Evolutionary conservation across 1,140 invertebrate genomes (phyloP), one percentile per base, ranked within the genome.

Genomic region (Drosophila sulfurigaster): DNA sequence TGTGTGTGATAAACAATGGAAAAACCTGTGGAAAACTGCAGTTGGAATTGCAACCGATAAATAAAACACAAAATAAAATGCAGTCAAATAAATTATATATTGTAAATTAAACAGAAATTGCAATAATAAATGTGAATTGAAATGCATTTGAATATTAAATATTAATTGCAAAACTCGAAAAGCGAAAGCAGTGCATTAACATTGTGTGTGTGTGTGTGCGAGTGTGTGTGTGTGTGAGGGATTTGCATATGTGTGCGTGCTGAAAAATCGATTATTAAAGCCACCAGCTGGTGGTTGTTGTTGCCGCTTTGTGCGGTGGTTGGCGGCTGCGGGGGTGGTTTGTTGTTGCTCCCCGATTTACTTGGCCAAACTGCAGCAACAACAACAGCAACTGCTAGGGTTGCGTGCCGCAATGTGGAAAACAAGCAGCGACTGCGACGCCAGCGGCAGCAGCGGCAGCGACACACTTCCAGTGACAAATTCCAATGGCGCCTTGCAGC

Each of bases 231-330:
- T 69, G 58, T 56, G 46, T 75, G 11, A 72, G 78, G 15, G 60
- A 79, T 86, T 76, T 68, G 68, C 75, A 68, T 78, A 78, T 75
- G 80, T 69, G 81, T 62, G 49, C 16, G 74, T 32, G 75, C 71
- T 85, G 85, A 88, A 88, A 88, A 88, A 88, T 88, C 85, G 85
- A 88, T 88, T 89, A 69, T 89, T 85, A 89, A 89, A 85, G 85
- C 72, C 78, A 86, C 81, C 81, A 85, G 82, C 82, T 86, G 82
- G 69, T 85, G 79, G 75, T 82, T 82, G 80, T 78, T 75, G 75
- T 71, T 67, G 41, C 41, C 41, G 62, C 30, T 78, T 62, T 49
- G 63, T 52, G 41, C 64, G 80, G 51, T 48, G 41, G 67, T 25
- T 69, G 77, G 58, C 52, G 60, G 66, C 43, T 56, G 66, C 60